Evolutionary conservation across 2,888 invertebrate genomes (phyloP).

Genomic region (Rotaria macrura): DNA sequence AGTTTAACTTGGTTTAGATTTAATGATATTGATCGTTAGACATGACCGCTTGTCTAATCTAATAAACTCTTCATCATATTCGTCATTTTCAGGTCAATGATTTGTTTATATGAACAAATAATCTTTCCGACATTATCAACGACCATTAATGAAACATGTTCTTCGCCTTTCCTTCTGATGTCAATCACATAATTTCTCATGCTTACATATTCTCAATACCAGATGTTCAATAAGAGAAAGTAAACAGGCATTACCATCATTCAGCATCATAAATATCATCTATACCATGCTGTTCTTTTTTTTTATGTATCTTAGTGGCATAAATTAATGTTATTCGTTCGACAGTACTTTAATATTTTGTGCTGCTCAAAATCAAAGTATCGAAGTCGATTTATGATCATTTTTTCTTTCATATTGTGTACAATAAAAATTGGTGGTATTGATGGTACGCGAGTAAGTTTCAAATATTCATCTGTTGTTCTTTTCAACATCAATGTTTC

Average conservation of each 20-base stretch:
- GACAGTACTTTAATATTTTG: neutral
- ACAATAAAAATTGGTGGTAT: neutral
- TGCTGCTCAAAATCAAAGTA: conserved; percentile 18
- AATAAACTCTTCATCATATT: neutral
- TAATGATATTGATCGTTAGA: neutral
- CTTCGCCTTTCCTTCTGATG: neutral
- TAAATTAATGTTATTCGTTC: neutral
- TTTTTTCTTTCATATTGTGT: neutral
- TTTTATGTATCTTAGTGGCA: neutral
- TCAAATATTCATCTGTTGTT: neutral
- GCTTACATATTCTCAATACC: neutral
- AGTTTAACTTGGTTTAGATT: neutral
- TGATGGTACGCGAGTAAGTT: neutral
- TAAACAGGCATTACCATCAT: neutral
- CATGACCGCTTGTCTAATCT: neutral
- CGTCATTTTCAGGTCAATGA: neutral
- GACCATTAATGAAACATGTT: neutral
- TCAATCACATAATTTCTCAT: neutral
- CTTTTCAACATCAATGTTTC: too few relatives aligned
- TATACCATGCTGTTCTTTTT: neutral
- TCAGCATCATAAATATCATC: neutral
- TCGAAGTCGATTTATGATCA: neutral
- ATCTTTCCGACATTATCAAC: neutral
- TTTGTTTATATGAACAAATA: neutral
- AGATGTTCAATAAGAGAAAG: neutral